Conservation (phyloP, 2,113 vertebrate genomes). For the Genyomyrus donnyi region DNA sequence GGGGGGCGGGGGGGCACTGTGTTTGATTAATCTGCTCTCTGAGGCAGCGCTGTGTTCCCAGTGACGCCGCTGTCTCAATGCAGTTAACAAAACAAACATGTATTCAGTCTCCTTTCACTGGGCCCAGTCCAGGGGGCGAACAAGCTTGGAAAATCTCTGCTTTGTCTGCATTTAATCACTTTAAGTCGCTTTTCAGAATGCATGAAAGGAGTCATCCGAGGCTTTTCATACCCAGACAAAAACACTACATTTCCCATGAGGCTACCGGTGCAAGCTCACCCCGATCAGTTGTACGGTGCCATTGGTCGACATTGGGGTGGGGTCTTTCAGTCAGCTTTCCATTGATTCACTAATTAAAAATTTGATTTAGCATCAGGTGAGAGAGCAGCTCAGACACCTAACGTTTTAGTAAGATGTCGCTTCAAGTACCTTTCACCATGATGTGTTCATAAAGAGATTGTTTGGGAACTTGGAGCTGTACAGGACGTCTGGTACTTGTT, state of each 20-base stretch:
- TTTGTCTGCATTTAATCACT: background rate
- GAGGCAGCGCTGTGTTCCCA: background rate
- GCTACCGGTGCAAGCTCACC: background rate
- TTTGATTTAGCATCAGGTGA: background rate
- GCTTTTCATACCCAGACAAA: background rate
- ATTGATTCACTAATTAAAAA: background rate
- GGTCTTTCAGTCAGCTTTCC: background rate
- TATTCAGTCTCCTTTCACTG: background rate
- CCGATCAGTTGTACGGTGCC: background rate
- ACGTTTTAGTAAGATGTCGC: background rate
- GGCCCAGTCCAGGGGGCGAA: background rate
- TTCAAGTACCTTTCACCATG: background rate
- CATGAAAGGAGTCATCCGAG: background rate
- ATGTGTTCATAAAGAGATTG: background rate
- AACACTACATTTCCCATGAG: background rate
- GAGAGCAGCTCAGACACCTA: background rate
- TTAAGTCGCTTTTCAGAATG: background rate
- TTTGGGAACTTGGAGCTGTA: background rate
- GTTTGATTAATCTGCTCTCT: constrained; percentile 5
- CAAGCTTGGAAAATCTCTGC: background rate
- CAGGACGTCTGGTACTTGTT: background rate
- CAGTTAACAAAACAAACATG: constrained; percentile 13
- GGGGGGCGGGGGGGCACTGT: background rate
- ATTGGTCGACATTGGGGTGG: background rate
- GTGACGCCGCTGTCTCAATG: background rate